A percentile compares a stretch with the other conserved stretches of the same genome.
Evolutionary conservation across 2,797 vertebrate species (phyloP).

Genomic region (Micropoecilia bifurca): DNA sequence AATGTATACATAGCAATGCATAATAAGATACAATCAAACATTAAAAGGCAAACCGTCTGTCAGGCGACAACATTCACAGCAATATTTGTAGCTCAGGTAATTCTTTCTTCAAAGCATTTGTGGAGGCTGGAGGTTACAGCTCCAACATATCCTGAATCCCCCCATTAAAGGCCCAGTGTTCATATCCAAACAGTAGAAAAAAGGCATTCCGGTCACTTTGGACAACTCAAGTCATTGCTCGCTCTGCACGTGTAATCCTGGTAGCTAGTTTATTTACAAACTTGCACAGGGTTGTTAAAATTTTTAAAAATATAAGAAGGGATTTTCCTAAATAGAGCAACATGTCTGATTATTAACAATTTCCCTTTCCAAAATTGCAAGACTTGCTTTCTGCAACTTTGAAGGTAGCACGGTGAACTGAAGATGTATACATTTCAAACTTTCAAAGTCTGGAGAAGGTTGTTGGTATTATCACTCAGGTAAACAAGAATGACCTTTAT

Average conservation of each 20-base stretch:
- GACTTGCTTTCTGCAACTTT: constrained; percentile 27
- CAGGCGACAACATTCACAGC: constrained; percentile 41
- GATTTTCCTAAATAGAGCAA: constrained; percentile 24
- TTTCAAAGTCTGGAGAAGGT: constrained; percentile 15
- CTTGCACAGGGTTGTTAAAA: constrained; percentile 27
- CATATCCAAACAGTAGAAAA: constrained; percentile 44
- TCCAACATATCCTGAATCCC: constrained; percentile 11
- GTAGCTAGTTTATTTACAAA: constrained; percentile 34
- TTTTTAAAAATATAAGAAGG: constrained; percentile 16
- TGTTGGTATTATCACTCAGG: constrained; percentile 10
- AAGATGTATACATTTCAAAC: constrained; percentile 33
- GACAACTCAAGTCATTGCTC: constrained; percentile 13
- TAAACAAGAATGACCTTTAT: constrained; percentile 7
- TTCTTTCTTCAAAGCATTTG: constrained; percentile 24
- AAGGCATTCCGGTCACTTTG: constrained; percentile 55
- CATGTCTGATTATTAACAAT: neutral
- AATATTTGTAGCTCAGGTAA: constrained; percentile 7
- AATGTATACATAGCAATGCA: constrained; percentile 32
- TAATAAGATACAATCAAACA: constrained; percentile 56
- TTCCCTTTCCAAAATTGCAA: constrained; percentile 52
- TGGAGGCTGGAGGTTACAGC: constrained; percentile 18
- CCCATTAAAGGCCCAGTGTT: constrained; percentile 24
- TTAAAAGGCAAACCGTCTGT: constrained; percentile 52
- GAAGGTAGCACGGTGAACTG: neutral
- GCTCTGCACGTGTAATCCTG: neutral